Evolutionary conservation across 2,113 vertebrate genomes (phyloP).

Genomic region (Oncorhynchus tshawytscha): DNA sequence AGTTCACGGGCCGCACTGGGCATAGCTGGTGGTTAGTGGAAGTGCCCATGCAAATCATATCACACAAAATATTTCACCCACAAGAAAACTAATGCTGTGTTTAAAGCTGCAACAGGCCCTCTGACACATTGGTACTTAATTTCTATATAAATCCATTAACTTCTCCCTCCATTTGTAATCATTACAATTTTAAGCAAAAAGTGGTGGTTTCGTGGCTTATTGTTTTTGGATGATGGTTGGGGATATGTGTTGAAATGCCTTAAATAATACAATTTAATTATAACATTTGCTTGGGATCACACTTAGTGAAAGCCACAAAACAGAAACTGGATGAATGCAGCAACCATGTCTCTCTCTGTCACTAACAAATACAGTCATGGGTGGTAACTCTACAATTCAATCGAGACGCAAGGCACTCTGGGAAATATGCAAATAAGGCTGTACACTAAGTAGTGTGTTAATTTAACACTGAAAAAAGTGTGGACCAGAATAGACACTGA

Average conservation of each 20-base stretch:
- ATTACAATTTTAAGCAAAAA: neutral
- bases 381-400: too few species aligned
- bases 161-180: neutral
- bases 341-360: too few species aligned
- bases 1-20: slow-evolving; percentile 89
- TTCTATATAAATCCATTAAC: neutral
- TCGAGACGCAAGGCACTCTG: too few species aligned
- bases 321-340: too few species aligned
- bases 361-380: too few species aligned
- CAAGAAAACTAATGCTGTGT: neutral
- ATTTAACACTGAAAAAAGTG: too few species aligned
- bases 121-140: neutral
- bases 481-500: too few species aligned
- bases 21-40: slow-evolving; percentile 95
- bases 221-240: slow-evolving; percentile 36
- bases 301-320: too few species aligned
- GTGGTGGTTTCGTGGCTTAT: slow-evolving; percentile 13
- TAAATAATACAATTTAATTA: too few species aligned
- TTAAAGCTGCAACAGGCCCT: neutral
- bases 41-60: neutral
- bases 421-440: too few species aligned
- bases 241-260: neutral
- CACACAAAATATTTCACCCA: slow-evolving; percentile 7
- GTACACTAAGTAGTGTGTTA: too few species aligned
- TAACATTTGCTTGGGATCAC: too few species aligned